Conservation (phyloP, 1,140 invertebrate species). For the Pogonus chalceus region DNA sequence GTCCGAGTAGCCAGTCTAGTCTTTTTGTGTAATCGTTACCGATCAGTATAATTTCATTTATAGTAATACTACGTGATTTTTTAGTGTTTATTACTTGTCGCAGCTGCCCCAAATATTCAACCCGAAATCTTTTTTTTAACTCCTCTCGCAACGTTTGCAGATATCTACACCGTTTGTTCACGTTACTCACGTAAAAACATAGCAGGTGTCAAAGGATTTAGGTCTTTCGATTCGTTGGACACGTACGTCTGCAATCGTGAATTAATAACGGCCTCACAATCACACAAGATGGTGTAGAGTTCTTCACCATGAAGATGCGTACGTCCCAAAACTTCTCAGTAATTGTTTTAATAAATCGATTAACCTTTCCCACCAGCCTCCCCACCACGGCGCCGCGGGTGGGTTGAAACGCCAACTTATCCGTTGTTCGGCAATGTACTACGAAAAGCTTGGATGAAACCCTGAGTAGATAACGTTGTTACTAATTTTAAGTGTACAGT, state of each 20-base stretch:
- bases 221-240: conserved; percentile 20
- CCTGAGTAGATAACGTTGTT: conserved; percentile 22
- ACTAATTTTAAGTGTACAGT: conserved; percentile 32
- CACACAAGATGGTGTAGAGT: conserved; percentile 27
- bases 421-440: background rate
- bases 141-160: background rate
- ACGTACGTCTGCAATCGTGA: conserved; percentile 29
- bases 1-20: conserved; percentile 7
- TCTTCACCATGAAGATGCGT: conserved; percentile 25
- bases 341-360: conserved; percentile 29
- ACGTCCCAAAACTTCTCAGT: conserved; percentile 24
- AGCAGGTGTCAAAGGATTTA: conserved; percentile 4
- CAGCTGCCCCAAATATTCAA: too few species aligned
- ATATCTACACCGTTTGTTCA: background rate
- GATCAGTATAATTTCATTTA: conserved; percentile 22
- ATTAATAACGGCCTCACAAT: conserved; percentile 30
- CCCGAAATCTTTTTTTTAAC: background rate
- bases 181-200: too few species aligned
- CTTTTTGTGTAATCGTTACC: conserved; percentile 20
- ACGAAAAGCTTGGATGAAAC: conserved; percentile 25
- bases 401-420: background rate
- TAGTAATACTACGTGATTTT: background rate
- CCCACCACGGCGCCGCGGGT: conserved; percentile 32
- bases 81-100: background rate
- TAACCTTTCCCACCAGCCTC: conserved; percentile 35